A percentile compares a stretch with the other conserved stretches of the same genome.
phyloP scores from a whole-genome alignment of 2,113 vertebrate species.

The Melospiza melodia region DNA sequence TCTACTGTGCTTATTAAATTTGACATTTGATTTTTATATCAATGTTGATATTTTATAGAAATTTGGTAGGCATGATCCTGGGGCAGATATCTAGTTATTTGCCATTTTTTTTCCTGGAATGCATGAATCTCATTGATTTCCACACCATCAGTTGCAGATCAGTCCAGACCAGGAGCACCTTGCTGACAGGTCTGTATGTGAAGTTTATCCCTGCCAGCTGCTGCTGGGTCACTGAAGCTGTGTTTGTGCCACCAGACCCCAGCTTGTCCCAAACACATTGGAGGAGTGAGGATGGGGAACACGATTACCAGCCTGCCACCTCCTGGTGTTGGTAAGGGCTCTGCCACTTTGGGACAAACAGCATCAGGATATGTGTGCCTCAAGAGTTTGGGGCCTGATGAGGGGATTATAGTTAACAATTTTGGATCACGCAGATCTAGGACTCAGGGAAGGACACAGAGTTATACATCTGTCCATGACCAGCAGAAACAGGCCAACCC shows the following conservation, averaged over 20 bases:
- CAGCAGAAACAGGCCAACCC: not conserved
- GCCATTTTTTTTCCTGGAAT: not conserved
- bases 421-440: not conserved
- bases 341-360: not conserved
- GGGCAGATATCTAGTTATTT: not conserved
- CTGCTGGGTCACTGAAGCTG: not conserved
- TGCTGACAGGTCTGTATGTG: not conserved
- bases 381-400: not conserved
- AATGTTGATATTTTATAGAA: not conserved
- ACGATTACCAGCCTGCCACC: accelerated
- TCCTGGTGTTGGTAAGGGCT: not conserved
- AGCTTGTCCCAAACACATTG: not conserved
- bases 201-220: not conserved
- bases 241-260: not conserved
- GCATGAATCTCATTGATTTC: not conserved
- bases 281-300: not conserved
- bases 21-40: not conserved
- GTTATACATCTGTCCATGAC: too few relatives aligned
- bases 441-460: not conserved
- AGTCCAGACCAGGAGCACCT: not conserved
- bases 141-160: not conserved
- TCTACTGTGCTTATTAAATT: not conserved
- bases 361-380: not conserved
- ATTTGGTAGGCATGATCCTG: not conserved
- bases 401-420: not conserved